phyloP scores from a whole-genome alignment of 2,888 invertebrate genomes.

The Cosmia pyralina region DNA sequence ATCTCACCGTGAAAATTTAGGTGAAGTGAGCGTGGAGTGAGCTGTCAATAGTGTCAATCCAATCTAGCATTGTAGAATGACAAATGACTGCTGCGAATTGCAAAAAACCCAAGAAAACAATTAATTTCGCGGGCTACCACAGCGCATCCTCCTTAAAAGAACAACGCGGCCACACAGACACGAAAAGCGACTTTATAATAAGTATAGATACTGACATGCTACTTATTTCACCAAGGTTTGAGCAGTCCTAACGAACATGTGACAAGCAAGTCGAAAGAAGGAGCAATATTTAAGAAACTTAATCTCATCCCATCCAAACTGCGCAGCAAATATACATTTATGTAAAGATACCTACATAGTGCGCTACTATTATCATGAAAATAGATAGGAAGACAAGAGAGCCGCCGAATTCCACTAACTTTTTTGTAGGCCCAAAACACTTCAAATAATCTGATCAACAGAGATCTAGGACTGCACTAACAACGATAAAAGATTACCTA shows the following conservation, averaged over 20 bases:
- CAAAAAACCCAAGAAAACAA: no score
- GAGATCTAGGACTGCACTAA: conserved; percentile 1
- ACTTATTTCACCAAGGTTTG: not conserved
- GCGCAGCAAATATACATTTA: not conserved
- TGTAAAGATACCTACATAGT: no score
- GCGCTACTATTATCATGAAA: not conserved
- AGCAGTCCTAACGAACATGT: not conserved
- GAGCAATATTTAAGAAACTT: not conserved
- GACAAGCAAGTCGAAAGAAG: not conserved
- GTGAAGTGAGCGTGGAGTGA: no score
- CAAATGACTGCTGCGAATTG: no score
- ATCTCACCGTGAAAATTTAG: no score
- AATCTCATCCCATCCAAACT: not conserved
- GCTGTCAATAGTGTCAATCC: no score
- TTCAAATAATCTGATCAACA: not conserved
- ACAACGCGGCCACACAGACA: no score
- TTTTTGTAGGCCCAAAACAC: not conserved
- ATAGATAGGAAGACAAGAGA: not conserved
- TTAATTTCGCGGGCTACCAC: no score
- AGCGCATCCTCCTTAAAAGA: no score
- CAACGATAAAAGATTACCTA: not conserved
- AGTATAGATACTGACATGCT: not conserved
- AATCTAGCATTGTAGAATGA: no score
- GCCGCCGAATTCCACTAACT: not conserved
- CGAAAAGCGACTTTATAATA: no score